These are phyloP conservation scores for Ceriagrion tenellum DNA, from an alignment of 2,888 invertebrate species.

Conservation along the genomic window DNA sequence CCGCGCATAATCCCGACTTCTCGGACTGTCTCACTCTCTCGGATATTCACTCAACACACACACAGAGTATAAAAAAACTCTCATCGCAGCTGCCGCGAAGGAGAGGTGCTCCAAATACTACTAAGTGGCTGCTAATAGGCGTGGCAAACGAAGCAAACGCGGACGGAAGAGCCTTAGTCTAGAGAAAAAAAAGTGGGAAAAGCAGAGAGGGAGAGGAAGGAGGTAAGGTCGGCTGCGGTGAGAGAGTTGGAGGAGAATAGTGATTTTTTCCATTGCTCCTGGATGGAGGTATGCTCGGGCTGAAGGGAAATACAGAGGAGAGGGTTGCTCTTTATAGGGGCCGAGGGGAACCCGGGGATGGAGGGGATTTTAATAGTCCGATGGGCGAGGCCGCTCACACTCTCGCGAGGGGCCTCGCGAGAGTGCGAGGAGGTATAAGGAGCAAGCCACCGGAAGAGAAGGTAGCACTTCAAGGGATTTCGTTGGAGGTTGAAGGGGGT, in stretches of 20 bases:
- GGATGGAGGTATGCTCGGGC: background rate
- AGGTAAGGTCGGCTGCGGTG: no score
- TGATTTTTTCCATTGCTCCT: no score
- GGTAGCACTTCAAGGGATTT: background rate
- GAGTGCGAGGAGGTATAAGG: no score
- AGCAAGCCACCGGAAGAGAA: background rate
- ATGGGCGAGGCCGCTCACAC: background rate
- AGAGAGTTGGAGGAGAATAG: no score
- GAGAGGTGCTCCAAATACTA: background rate
- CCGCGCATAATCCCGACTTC: no score
- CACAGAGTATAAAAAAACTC: no score
- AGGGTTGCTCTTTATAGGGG: no score
- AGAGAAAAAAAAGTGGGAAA: background rate
- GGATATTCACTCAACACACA: no score
- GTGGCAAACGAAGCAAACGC: background rate
- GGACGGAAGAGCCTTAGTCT: background rate
- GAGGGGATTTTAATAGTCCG: background rate
- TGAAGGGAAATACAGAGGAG: background rate
- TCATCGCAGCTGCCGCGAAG: background rate
- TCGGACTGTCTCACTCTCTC: no score
- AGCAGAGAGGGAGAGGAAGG: background rate
- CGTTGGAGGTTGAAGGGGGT: background rate
- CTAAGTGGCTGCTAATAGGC: conserved; percentile 59
- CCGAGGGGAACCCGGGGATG: no score
- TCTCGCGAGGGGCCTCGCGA: background rate